Base-by-base conservation (phyloP, 2,888 invertebrate genomes). In the Eilema caniola region DNA sequence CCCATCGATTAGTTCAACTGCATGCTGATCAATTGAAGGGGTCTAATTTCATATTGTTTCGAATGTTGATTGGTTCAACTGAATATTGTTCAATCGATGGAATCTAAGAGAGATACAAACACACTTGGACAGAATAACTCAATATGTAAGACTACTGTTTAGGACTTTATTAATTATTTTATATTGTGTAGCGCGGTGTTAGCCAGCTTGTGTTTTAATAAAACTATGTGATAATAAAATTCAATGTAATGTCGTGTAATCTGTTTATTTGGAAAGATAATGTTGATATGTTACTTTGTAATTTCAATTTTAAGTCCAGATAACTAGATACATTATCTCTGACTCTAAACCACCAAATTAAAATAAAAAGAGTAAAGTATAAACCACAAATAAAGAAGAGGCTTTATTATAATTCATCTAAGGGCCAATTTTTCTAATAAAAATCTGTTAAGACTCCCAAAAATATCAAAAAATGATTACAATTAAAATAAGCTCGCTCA, bases 171-270 rank as follows among this genome's bases (percentile, higher is more conserved):
- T 25, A 24, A n/a, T n/a, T 28, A 23, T 14, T 4, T 12, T 56
- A 31, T 41, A 10, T 23, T 53, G 1, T 65, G n/a, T 31, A 10
- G 53, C 53, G 53, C 31, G 12, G 14, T 14, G 14, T 56, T 65
- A 65, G 64, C 56, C 14, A 65, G 12, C 14, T 23, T 53, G 56
- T 53, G 33, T 62, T 66, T 53, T 66, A 25, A 28, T 56, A 61
- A 56, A 25, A 70, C 23, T 16, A 66, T 70, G 70, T 70, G 70
- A 70, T 70, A 70, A 31, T 62, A 24, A 70, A 37, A 56, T 28
- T 57, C 20, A 68, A 37, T 25, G 23, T 24, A 24, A 25, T 25
- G 14, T 14, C 24, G 24, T 59, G 4, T 59, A 59, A 25, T 16
- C 8, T 41, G 23, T 61, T 37, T 62, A 37, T 41, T 62, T 62